These are phyloP conservation scores for Samia ricini DNA, from an alignment of 1,140 invertebrate species.

Conservation along the genomic window DNA sequence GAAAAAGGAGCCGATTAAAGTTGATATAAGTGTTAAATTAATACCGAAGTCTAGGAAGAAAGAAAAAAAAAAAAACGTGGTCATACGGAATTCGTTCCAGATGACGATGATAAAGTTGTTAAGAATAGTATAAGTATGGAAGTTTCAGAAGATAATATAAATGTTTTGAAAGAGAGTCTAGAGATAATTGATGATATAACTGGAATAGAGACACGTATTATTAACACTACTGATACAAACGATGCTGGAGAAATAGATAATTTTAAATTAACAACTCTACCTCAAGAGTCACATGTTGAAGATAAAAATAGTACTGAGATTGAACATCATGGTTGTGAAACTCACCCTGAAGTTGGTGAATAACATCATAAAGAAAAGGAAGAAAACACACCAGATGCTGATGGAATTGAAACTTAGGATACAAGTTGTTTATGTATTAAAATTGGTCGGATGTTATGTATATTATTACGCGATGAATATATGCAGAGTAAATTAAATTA, in stretches of 20 bases:
- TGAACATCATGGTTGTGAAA: too few relatives aligned
- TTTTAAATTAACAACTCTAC: background rate
- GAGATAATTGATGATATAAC: constrained; percentile 35
- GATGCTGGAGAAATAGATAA: background rate
- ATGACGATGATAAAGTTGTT: constrained; percentile 51
- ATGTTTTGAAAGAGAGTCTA: constrained; percentile 52
- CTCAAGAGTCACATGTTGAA: too few relatives aligned
- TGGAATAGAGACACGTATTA: background rate
- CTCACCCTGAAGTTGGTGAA: too few relatives aligned
- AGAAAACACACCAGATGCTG: constrained; percentile 7
- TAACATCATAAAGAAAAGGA: too few relatives aligned
- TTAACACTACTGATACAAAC: background rate
- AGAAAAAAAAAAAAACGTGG: constrained; percentile 56
- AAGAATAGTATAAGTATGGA: constrained; percentile 67
- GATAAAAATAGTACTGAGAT: too few relatives aligned
- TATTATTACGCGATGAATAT: too few relatives aligned
- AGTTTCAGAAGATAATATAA: constrained; percentile 54
- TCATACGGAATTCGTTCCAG: constrained; percentile 54
- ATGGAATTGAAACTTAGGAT: constrained; percentile 4
- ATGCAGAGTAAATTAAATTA: too few relatives aligned
- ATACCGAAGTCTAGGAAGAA: constrained; percentile 80
- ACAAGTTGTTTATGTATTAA: background rate
- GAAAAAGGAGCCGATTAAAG: constrained; percentile 87
- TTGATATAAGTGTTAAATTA: constrained; percentile 88
- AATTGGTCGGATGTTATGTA: too few relatives aligned